A percentile compares a stretch with the other conserved stretches of the same genome.
These are phyloP conservation scores for Myotis pilosus DNA, from an alignment of 2,797 vertebrate genomes.

Conservation along the genomic window DNA sequence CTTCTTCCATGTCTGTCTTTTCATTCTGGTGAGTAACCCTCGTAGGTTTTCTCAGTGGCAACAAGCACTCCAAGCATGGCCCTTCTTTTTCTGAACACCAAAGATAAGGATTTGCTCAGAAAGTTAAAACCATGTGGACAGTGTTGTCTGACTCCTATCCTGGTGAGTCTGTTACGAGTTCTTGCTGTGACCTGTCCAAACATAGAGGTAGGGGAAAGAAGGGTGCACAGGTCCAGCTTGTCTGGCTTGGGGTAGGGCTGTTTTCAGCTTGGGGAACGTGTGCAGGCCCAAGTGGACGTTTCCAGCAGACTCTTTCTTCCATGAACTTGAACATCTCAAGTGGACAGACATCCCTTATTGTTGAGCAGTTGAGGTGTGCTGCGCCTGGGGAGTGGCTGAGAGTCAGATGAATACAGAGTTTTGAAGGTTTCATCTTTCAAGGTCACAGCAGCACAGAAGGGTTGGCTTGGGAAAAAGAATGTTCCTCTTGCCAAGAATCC, in stretches of 20 bases:
- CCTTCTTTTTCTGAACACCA: slow-evolving; percentile 19
- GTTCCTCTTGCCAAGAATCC: slow-evolving; percentile 23
- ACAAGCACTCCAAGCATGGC: not conserved
- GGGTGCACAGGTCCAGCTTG: not conserved
- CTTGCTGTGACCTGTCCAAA: not conserved
- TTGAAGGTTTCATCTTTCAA: slow-evolving; percentile 51
- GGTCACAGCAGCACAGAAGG: slow-evolving; percentile 10
- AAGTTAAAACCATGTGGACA: not conserved
- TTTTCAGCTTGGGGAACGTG: slow-evolving; percentile 50
- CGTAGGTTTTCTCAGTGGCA: slow-evolving; percentile 32
- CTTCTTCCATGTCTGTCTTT: slow-evolving; percentile 41
- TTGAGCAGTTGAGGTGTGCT: slow-evolving; percentile 37
- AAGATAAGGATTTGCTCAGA: slow-evolving; percentile 32
- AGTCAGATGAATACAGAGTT: not conserved
- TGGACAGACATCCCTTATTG: slow-evolving; percentile 35
- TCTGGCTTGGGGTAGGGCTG: slow-evolving; percentile 7
- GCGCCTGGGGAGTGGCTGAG: not conserved
- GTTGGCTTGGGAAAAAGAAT: slow-evolving; percentile 10
- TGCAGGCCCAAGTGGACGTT: slow-evolving; percentile 55
- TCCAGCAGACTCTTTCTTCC: slow-evolving; percentile 45
- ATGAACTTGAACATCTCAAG: slow-evolving; percentile 41
- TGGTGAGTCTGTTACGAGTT: not conserved
- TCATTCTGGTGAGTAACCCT: slow-evolving; percentile 34
- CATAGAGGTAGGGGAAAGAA: not conserved
- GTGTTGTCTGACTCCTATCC: not conserved